phyloP scores from a whole-genome alignment of 2,113 vertebrate genomes.

The Chamaea fasciata region DNA sequence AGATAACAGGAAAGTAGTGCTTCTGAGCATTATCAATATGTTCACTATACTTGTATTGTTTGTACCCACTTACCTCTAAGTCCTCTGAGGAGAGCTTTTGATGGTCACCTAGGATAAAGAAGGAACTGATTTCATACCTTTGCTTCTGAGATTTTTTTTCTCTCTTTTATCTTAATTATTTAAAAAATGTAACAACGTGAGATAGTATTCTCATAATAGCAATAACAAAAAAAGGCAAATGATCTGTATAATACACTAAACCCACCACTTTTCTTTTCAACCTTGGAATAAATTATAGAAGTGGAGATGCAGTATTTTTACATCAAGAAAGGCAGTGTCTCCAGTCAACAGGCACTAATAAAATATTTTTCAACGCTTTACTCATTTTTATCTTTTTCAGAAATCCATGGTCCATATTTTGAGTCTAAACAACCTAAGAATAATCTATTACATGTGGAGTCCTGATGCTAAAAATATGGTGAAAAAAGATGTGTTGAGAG shows the following conservation, averaged over 20 bases:
- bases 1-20: not conserved
- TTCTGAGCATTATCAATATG: not conserved
- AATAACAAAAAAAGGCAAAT: not conserved
- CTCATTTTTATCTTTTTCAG: not conserved
- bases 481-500: not conserved
- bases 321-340: not conserved
- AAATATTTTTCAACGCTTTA: not conserved
- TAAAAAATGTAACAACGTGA: not conserved
- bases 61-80: not conserved
- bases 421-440: not conserved
- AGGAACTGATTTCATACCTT: not conserved
- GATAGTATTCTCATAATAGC: not conserved
- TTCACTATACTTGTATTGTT: not conserved
- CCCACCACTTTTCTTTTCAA: not conserved
- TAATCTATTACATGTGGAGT: not conserved
- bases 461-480: not conserved
- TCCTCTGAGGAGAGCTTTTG: not conserved
- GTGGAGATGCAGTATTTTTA: not conserved
- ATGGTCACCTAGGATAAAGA: not conserved
- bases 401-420: not conserved
- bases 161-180: not conserved
- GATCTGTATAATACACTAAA: not conserved
- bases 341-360: not conserved
- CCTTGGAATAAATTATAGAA: not conserved
- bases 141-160: not conserved